Evolutionary conservation across 2,888 invertebrate species (phyloP).

Genomic region (Nezara viridula): DNA sequence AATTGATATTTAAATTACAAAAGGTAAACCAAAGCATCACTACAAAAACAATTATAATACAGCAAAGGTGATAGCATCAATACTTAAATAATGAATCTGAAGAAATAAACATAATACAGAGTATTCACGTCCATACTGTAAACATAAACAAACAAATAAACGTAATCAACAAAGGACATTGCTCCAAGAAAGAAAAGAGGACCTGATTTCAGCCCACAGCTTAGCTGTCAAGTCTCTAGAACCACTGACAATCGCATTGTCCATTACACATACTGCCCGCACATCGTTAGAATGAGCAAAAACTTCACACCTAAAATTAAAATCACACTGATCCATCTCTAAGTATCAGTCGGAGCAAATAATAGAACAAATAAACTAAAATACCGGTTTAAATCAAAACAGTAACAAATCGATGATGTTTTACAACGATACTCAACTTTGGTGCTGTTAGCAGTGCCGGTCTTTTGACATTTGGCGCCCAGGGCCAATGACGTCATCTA

Average conservation of each 20-base stretch:
- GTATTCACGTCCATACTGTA: background rate
- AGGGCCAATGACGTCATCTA: no score
- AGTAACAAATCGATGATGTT: background rate
- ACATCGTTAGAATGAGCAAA: constrained; percentile 89
- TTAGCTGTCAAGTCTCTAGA: constrained; percentile 91
- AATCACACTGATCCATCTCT: background rate
- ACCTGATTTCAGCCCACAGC: constrained; percentile 87
- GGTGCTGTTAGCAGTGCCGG: background rate
- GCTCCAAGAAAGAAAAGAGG: constrained; percentile 64
- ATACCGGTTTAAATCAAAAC: background rate
- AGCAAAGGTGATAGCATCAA: background rate
- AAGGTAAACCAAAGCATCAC: background rate
- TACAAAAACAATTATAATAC: background rate
- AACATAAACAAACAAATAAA: background rate
- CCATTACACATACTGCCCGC: constrained; percentile 77
- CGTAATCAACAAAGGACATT: background rate
- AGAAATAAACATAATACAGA: background rate
- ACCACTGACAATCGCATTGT: constrained; percentile 85
- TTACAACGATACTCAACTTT: background rate
- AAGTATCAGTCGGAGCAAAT: background rate
- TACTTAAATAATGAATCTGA: background rate
- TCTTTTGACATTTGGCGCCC: no score
- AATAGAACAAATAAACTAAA: background rate
- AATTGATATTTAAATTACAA: background rate
- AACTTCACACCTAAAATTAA: constrained; percentile 68